Evolutionary conservation across 2,113 vertebrate genomes (phyloP).

Genomic region (Turnix velox): DNA sequence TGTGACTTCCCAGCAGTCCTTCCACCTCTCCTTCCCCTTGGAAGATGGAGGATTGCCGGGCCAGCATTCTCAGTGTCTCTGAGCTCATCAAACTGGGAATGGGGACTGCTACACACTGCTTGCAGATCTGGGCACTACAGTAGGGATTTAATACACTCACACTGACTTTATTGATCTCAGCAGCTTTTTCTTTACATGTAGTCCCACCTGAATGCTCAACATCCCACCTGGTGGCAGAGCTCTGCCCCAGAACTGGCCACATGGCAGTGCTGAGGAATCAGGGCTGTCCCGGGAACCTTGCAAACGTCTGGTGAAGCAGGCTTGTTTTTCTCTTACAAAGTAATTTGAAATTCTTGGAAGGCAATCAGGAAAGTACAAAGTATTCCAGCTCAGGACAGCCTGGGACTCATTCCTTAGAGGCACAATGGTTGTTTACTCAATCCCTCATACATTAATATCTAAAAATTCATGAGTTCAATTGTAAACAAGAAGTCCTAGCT

Average conservation of each 20-base stretch:
- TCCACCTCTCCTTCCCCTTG: neutral
- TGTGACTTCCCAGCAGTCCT: neutral
- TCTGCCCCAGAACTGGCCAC: neutral
- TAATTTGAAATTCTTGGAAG: constrained; percentile 68
- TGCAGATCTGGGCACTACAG: neutral
- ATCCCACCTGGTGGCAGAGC: neutral
- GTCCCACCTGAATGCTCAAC: neutral
- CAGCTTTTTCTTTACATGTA: neutral
- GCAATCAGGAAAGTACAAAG: constrained; percentile 66
- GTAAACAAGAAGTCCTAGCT: constrained; percentile 46
- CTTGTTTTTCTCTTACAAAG: constrained; percentile 61
- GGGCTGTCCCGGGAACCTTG: neutral
- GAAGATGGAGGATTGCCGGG: neutral
- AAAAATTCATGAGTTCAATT: constrained; percentile 55
- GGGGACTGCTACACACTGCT: neutral
- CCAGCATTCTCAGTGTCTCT: accelerated
- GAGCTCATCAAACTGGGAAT: neutral
- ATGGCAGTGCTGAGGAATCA: neutral
- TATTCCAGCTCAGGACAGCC: constrained; percentile 67
- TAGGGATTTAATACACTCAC: neutral
- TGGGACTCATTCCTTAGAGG: constrained; percentile 60
- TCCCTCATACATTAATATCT: constrained; percentile 58
- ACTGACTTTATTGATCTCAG: neutral
- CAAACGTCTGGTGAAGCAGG: neutral
- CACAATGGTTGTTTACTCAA: constrained; percentile 65